Conservation (phyloP, 1,140 invertebrate genomes). For the Tetramorium alpestre region DNA sequence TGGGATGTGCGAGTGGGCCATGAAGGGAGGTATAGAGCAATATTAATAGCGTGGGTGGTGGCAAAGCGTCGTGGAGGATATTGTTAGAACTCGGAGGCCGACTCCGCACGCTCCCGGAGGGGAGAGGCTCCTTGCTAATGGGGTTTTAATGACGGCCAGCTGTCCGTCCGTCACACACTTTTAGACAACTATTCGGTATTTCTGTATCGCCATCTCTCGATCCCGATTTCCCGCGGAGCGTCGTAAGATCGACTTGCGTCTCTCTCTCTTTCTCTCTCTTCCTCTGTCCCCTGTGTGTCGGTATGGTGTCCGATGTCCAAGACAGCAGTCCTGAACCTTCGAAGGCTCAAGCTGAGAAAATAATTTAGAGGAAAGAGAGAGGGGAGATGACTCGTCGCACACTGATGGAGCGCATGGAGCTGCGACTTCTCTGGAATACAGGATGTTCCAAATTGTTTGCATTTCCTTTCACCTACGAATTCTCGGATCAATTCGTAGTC, state of each 20-base stretch:
- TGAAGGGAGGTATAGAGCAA: conserved; percentile 73
- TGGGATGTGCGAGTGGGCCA: conserved; percentile 37
- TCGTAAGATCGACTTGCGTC: conserved; percentile 39
- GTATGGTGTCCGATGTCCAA: background rate
- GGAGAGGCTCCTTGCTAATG: conserved; percentile 83
- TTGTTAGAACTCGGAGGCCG: conserved; percentile 83
- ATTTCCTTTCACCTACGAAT: background rate
- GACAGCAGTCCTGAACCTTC: background rate
- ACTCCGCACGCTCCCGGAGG: conserved; percentile 72
- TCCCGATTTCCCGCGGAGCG: conserved; percentile 62
- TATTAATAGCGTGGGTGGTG: conserved; percentile 85
- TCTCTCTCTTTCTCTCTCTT: conserved; percentile 13
- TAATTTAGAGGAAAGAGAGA: conserved; percentile 15
- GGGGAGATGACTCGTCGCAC: background rate
- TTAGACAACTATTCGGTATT: conserved; percentile 81
- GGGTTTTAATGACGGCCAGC: conserved; percentile 86
- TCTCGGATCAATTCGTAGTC: background rate
- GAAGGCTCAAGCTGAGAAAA: conserved; percentile 52
- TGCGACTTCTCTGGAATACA: conserved; percentile 9
- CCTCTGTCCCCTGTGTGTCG: background rate
- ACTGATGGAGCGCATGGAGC: background rate
- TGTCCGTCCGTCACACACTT: conserved; percentile 84
- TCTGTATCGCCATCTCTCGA: conserved; percentile 75
- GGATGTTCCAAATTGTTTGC: background rate
- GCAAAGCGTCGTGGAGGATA: conserved; percentile 79